Conservation (phyloP, 1,140 invertebrate genomes). For the Neodiprion fabricii region DNA sequence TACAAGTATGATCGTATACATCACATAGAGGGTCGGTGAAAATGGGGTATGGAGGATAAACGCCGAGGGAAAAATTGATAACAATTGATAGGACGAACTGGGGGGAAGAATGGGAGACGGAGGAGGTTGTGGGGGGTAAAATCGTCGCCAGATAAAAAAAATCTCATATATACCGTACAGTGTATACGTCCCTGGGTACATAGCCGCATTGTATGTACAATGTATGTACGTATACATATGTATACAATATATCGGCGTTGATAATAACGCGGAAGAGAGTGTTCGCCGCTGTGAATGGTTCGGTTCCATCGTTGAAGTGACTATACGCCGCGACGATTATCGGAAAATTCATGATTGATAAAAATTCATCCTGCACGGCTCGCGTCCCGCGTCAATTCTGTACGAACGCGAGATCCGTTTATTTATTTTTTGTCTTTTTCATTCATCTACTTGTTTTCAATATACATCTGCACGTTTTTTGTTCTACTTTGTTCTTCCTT, state of each 20-base stretch:
- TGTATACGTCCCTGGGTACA: background rate
- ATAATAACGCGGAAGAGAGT: background rate
- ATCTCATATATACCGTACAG: background rate
- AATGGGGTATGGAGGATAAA: background rate
- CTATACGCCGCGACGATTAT: background rate
- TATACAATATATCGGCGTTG: background rate
- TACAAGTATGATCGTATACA: too few relatives aligned
- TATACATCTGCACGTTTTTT: too few relatives aligned
- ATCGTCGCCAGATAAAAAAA: background rate
- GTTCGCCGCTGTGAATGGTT: background rate
- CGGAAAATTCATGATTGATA: slow-evolving; percentile 7
- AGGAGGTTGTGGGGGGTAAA: background rate
- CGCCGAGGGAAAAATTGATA: background rate
- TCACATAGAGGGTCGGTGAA: too few relatives aligned
- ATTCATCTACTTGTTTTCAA: too few relatives aligned
- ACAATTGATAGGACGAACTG: slow-evolving; percentile 1
- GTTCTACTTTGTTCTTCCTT: background rate
- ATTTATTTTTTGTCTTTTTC: too few relatives aligned
- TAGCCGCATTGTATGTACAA: too few relatives aligned
- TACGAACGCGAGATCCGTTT: too few relatives aligned
- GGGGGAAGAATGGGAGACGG: too few relatives aligned
- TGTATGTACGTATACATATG: too few relatives aligned
- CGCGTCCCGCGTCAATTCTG: too few relatives aligned
- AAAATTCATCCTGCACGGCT: background rate
- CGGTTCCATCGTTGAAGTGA: background rate